These are phyloP conservation scores for Fragum sueziense DNA, from an alignment of 2,888 invertebrate genomes.

Conservation along the genomic window DNA sequence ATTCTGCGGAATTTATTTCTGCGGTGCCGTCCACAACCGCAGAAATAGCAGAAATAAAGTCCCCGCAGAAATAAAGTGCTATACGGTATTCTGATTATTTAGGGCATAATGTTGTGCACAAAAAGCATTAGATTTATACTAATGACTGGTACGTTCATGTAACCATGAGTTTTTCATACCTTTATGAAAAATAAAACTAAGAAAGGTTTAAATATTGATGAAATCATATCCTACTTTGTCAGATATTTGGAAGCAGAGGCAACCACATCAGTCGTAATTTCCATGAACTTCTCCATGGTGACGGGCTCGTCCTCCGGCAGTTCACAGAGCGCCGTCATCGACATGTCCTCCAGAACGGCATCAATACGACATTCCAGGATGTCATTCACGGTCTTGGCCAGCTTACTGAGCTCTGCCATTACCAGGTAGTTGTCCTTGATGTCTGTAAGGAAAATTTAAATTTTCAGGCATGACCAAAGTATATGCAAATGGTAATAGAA, in stretches of 20 bases:
- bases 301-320: constrained; percentile 93
- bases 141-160: too few species aligned
- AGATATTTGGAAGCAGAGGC: constrained; percentile 79
- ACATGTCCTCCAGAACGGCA: constrained; percentile 93
- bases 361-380: constrained; percentile 95
- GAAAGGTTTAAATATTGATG: too few species aligned
- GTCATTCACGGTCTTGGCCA: constrained; percentile 89
- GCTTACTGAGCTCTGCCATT: constrained; percentile 77
- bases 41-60: too few species aligned
- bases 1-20: too few species aligned
- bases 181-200: too few species aligned
- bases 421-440: constrained; percentile 75
- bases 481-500: neutral
- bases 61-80: too few species aligned
- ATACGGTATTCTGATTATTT: too few species aligned
- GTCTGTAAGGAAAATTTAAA: constrained; percentile 70
- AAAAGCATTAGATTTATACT: too few species aligned
- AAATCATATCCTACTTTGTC: constrained; percentile 80
- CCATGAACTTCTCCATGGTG: constrained; percentile 93
- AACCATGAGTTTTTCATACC: too few species aligned
- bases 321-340: constrained; percentile 90
- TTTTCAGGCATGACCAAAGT: too few species aligned
- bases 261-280: constrained; percentile 89
- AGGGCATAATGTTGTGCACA: too few species aligned
- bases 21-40: too few species aligned